Percentiles rank a stretch among this genome's conserved stretches.
These are phyloP conservation scores for Papilio demoleus DNA, from an alignment of 2,888 invertebrate genomes.

Conservation along the genomic window DNA sequence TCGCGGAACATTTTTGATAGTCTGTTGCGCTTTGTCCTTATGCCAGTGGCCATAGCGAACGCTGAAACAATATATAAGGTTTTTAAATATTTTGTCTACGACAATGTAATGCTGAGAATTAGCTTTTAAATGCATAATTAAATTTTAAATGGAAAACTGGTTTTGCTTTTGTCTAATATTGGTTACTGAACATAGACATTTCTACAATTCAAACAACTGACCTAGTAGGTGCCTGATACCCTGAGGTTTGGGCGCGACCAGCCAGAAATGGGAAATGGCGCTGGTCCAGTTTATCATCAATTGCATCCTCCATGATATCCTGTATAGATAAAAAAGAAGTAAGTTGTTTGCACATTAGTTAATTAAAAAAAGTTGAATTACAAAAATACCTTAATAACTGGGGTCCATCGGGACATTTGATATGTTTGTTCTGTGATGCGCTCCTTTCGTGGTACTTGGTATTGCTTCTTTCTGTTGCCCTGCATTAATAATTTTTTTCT, in stretches of 20 bases:
- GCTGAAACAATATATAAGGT: slow-evolving; percentile 79
- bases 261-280: slow-evolving; percentile 98
- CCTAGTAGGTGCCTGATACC: slow-evolving; percentile 96
- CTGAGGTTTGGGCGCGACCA: slow-evolving; percentile 93
- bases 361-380: not conserved
- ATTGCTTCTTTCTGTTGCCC: slow-evolving; percentile 93
- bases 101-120: no score
- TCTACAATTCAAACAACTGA: slow-evolving; percentile 61
- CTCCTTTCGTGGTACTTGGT: slow-evolving; percentile 96
- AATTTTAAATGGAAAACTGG: no score
- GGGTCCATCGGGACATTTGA: slow-evolving; percentile 99
- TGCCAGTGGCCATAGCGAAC: slow-evolving; percentile 99
- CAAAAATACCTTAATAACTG: slow-evolving; percentile 91
- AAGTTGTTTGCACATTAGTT: not conserved
- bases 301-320: slow-evolving; percentile 99
- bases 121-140: no score
- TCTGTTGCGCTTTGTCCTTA: slow-evolving; percentile 97
- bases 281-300: slow-evolving; percentile 98
- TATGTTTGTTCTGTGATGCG: slow-evolving; percentile 98
- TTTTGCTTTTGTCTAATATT: no score
- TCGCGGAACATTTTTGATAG: slow-evolving; percentile 97
- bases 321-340: slow-evolving; percentile 46
- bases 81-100: no score
- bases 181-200: no score
- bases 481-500: slow-evolving; percentile 61